Percentiles rank a stretch among this genome's conserved stretches.
phyloP scores from a whole-genome alignment of 2,113 vertebrate species.

The Puma concolor region DNA sequence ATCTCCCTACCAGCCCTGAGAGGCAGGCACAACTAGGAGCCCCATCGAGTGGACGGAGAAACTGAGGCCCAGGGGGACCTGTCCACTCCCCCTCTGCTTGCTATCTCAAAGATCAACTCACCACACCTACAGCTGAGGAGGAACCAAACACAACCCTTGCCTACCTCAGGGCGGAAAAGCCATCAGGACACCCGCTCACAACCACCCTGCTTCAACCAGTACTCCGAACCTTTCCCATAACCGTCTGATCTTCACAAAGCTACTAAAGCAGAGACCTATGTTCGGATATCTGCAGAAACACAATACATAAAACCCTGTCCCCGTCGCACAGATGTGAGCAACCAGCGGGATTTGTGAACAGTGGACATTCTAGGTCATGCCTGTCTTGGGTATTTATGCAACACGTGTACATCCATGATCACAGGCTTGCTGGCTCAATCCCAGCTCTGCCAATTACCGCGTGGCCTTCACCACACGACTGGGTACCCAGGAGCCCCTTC shows the following conservation, averaged over 20 bases:
- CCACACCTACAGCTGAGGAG: not conserved
- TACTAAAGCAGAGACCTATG: not conserved
- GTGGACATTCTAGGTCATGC: not conserved
- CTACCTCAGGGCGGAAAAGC: fast-evolving
- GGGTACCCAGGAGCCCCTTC: not conserved
- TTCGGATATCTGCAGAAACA: not conserved
- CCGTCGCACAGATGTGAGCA: not conserved
- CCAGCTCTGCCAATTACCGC: fast-evolving
- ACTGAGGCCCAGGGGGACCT: not conserved
- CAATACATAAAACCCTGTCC: not conserved
- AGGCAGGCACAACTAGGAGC: not conserved
- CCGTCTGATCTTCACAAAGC: not conserved
- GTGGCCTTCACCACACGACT: not conserved
- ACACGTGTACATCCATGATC: fast-evolving
- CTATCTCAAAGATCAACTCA: not conserved
- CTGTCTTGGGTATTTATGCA: not conserved
- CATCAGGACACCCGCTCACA: too few relatives aligned
- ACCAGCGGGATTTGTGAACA: not conserved
- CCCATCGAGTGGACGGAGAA: not conserved
- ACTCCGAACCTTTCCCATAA: not conserved
- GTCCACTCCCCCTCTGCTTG: not conserved
- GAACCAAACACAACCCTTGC: too few relatives aligned
- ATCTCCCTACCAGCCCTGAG: not conserved
- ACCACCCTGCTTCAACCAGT: not conserved
- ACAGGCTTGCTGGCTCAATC: not conserved